A percentile compares a stretch with the other conserved stretches of the same genome.
Evolutionary conservation across 2,113 vertebrate genomes (phyloP).

Genomic region (Chiloscyllium plagiosum): DNA sequence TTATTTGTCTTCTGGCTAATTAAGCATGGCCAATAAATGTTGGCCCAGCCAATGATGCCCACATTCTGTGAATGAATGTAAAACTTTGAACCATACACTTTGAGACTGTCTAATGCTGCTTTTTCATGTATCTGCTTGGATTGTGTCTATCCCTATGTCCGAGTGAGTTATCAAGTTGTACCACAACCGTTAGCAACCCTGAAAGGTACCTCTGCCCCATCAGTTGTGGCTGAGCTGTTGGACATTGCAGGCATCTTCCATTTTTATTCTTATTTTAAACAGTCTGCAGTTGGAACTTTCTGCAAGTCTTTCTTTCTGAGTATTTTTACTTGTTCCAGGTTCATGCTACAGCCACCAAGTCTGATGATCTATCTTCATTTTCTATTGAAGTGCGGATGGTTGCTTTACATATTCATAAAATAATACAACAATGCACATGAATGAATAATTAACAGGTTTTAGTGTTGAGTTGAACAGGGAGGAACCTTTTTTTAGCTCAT

Average conservation of each 20-base stretch:
- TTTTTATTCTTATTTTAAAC: not conserved
- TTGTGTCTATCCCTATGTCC: too few species aligned
- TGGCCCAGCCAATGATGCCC: too few species aligned
- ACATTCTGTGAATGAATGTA: too few species aligned
- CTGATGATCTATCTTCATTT: not conserved
- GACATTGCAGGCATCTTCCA: not conserved
- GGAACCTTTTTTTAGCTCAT: not conserved
- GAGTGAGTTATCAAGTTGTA: too few species aligned
- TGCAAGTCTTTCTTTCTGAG: not conserved
- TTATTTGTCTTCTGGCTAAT: too few species aligned
- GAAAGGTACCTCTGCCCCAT: too few species aligned
- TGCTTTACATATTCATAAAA: not conserved
- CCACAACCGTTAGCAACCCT: too few species aligned
- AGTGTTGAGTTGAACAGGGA: not conserved
- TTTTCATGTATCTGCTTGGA: too few species aligned
- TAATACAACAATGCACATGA: not conserved
- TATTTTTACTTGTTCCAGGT: not conserved
- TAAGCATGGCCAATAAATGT: too few species aligned
- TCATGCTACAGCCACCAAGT: not conserved
- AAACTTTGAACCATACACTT: too few species aligned
- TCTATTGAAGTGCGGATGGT: not conserved
- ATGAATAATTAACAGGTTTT: not conserved
- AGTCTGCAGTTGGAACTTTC: not conserved
- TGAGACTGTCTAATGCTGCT: too few species aligned
- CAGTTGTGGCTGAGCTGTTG: not conserved